Percentiles rank a stretch among this genome's conserved stretches.
Evolutionary conservation across 2,888 invertebrate genomes (phyloP).

Genomic region (Drosophila emarginata): DNA sequence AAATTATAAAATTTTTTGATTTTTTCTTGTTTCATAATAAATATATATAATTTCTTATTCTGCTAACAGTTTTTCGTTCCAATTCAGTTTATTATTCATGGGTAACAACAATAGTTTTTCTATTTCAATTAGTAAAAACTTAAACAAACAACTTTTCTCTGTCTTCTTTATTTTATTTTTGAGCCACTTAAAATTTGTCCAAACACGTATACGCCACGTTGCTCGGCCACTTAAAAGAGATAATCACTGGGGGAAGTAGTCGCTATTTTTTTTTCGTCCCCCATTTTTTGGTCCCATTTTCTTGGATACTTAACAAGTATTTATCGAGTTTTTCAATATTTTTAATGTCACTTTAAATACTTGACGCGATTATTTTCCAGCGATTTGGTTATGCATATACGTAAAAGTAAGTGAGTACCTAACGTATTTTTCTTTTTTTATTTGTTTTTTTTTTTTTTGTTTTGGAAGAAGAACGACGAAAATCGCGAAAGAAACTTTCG

Average conservation of each 20-base stretch:
- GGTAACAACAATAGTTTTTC: background rate
- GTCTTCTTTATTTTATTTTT: background rate
- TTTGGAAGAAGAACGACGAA: background rate
- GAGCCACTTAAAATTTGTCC: constrained; percentile 28
- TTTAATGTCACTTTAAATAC: constrained; percentile 79
- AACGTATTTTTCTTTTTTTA: background rate
- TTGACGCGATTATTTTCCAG: constrained; percentile 73
- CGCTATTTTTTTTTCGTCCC: background rate
- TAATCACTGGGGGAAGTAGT: constrained; percentile 25
- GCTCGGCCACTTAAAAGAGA: constrained; percentile 1
- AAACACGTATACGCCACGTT: constrained; percentile 47
- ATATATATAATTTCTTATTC: too few species aligned
- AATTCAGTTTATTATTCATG: background rate
- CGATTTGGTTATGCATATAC: constrained; percentile 65
- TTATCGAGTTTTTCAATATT: constrained; percentile 80
- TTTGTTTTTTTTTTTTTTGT: constrained; percentile 11
- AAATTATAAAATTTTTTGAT: too few species aligned
- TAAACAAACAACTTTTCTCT: background rate
- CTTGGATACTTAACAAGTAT: constrained; percentile 69
- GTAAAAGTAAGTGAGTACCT: background rate
- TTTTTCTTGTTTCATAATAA: too few species aligned
- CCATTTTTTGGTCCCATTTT: constrained; percentile 1
- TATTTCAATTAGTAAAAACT: background rate
- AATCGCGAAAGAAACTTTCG: constrained; percentile 60
- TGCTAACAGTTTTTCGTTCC: background rate